A percentile compares a stretch with the other conserved stretches of the same genome.
phyloP scores from a whole-genome alignment of 2,797 vertebrate genomes.

The Catostomus latipinnis region DNA sequence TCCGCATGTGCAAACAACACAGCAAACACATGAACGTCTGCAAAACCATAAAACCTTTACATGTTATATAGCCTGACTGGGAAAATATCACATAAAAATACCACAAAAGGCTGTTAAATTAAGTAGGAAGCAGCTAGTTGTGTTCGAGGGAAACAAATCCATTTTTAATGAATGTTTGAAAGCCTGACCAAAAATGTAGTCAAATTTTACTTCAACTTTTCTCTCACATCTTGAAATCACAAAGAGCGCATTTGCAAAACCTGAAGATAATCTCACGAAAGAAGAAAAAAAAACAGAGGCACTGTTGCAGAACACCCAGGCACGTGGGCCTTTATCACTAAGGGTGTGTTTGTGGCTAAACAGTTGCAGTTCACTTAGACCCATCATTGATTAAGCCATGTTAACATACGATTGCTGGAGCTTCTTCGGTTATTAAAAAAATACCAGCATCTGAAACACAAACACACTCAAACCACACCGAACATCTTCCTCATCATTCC shows the following conservation, averaged over 20 bases:
- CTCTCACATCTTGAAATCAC: background rate
- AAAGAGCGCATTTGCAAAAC: background rate
- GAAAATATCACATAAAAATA: background rate
- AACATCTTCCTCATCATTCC: slow-evolving; percentile 8
- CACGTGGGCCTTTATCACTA: background rate
- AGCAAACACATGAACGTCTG: slow-evolving; percentile 32
- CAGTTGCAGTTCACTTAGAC: no score
- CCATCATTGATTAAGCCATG: background rate
- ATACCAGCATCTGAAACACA: background rate
- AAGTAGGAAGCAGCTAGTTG: slow-evolving; percentile 15
- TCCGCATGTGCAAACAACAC: slow-evolving; percentile 39
- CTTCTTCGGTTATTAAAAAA: background rate
- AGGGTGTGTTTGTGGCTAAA: background rate
- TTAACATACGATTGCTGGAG: background rate
- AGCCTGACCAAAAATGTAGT: background rate
- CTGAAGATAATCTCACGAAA: background rate
- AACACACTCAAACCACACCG: background rate
- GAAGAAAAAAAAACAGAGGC: slow-evolving; percentile 2
- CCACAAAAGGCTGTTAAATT: background rate
- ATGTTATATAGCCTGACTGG: slow-evolving; percentile 18
- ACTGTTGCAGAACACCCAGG: slow-evolving; percentile 4
- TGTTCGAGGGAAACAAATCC: background rate
- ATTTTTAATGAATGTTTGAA: background rate
- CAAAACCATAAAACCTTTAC: background rate
- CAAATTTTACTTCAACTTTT: no score